phyloP scores from a whole-genome alignment of 2,113 vertebrate species.

The Salvelinus fontinalis region DNA sequence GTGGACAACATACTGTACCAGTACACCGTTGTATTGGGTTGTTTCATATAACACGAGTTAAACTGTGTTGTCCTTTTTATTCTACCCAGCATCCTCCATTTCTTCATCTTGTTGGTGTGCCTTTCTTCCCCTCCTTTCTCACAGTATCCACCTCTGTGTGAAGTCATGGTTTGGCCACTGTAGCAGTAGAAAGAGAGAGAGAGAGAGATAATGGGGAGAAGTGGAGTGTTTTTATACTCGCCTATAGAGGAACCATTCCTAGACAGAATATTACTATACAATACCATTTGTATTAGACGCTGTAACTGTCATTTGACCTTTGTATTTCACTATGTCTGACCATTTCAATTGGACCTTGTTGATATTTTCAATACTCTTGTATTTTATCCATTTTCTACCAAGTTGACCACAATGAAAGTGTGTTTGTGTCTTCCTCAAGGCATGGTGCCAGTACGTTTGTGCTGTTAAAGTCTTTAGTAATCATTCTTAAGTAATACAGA shows the following conservation, averaged over 20 bases:
- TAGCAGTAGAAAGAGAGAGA: not conserved
- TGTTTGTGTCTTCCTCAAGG: not conserved
- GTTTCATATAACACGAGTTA: not conserved
- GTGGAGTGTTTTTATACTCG: not conserved
- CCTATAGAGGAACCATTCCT: slow-evolving; percentile 2
- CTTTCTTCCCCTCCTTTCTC: not conserved
- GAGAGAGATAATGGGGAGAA: not conserved
- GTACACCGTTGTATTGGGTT: not conserved
- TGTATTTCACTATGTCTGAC: not conserved
- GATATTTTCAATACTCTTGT: slow-evolving; percentile 22
- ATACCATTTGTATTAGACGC: slow-evolving; percentile 30
- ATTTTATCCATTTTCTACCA: slow-evolving; percentile 40
- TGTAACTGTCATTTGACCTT: slow-evolving; percentile 4
- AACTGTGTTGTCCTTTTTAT: not conserved
- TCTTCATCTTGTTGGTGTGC: not conserved
- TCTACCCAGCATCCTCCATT: no score
- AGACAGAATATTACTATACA: slow-evolving; percentile 9
- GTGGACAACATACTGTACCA: not conserved
- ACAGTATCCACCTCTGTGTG: not conserved
- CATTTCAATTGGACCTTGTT: slow-evolving; percentile 37
- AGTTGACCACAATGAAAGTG: slow-evolving; percentile 2
- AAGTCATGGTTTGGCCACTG: not conserved
- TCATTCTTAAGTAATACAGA: slow-evolving; percentile 1
- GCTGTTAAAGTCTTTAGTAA: not conserved
- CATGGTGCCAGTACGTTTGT: not conserved